These are phyloP conservation scores for Microchrysa polita DNA, from an alignment of 2,888 invertebrate genomes.

Conservation along the genomic window DNA sequence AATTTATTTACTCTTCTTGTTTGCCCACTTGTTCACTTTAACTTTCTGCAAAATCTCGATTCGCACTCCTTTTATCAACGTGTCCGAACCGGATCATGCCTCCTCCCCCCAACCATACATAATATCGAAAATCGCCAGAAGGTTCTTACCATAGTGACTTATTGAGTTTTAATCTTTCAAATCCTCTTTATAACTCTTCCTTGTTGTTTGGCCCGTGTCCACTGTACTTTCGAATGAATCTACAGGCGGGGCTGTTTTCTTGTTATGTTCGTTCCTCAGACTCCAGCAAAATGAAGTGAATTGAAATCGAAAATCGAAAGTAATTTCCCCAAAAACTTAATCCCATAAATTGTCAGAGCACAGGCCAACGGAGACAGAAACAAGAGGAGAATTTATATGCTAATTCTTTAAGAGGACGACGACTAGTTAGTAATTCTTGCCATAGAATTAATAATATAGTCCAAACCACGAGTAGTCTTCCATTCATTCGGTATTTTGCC, in stretches of 20 bases:
- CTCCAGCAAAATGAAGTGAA: background rate
- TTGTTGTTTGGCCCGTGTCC: background rate
- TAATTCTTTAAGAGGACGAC: no score
- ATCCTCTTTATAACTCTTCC: constrained; percentile 14
- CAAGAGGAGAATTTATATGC: constrained; percentile 18
- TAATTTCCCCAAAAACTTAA: constrained; percentile 18
- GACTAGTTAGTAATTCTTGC: constrained; percentile 36
- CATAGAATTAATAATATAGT: constrained; percentile 15
- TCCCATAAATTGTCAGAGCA: constrained; percentile 3
- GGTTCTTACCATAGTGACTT: background rate
- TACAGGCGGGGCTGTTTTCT: no score
- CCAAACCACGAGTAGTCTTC: constrained; percentile 11
- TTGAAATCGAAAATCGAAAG: constrained; percentile 34
- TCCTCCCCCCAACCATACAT: no score
- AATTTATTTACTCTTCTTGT: background rate
- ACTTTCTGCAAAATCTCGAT: background rate
- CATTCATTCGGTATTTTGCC: no score
- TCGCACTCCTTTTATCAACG: background rate
- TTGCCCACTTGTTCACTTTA: background rate
- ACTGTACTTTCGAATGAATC: no score
- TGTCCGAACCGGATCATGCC: background rate
- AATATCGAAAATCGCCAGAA: no score
- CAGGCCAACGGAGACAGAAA: no score
- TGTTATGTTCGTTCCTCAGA: no score
- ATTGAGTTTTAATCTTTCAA: constrained; percentile 26